A percentile compares a stretch with the other conserved stretches of the same genome.
These are phyloP conservation scores for Cichlasoma orientale DNA, from an alignment of 2,797 vertebrate species.

Conservation along the genomic window DNA sequence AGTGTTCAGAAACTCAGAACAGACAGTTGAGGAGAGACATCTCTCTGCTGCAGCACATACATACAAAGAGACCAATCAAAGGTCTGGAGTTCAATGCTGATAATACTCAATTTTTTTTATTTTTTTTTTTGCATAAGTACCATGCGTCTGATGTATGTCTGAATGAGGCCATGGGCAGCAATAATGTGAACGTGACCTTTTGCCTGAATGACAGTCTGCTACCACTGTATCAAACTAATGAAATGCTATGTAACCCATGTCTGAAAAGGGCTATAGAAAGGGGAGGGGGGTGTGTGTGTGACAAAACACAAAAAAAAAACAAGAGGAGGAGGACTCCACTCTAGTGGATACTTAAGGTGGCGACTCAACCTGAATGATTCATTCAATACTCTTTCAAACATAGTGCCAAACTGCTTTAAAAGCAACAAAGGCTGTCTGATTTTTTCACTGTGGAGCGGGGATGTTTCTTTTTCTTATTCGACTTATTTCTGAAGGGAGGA, in stretches of 20 bases:
- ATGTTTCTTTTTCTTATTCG: not conserved
- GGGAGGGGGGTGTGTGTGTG: too few species aligned
- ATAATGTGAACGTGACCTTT: not conserved
- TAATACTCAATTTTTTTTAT: not conserved
- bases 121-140: not conserved
- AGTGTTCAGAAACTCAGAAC: too few species aligned
- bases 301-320: not conserved
- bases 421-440: not conserved
- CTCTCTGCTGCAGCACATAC: not conserved
- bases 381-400: not conserved
- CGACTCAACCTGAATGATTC: not conserved
- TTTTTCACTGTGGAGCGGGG: not conserved
- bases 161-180: not conserved
- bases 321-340: not conserved
- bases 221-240: too few species aligned
- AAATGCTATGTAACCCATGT: not conserved
- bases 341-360: not conserved
- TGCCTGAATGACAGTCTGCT: too few species aligned
- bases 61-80: not conserved
- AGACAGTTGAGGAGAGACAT: not conserved
- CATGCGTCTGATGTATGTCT: accelerated
- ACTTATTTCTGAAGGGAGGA: not conserved
- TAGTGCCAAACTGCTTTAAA: not conserved
- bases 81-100: not conserved
- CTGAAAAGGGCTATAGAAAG: not conserved